A percentile compares a stretch with the other conserved stretches of the same genome.
Evolutionary conservation across 2,113 vertebrate genomes (phyloP).

Genomic region (Chlorocebus sabaeus): DNA sequence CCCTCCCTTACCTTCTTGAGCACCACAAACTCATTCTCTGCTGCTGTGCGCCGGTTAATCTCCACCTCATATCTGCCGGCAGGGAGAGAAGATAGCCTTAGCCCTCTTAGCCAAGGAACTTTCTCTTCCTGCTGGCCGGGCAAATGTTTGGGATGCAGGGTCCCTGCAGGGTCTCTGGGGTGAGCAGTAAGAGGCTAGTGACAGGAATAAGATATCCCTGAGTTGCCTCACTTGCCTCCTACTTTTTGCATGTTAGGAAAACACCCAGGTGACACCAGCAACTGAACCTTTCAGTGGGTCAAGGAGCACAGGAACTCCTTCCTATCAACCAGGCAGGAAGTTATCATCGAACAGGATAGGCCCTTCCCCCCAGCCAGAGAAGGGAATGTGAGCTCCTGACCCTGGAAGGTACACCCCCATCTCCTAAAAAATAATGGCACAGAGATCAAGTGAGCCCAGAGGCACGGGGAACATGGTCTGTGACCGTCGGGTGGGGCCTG

Average conservation of each 20-base stretch:
- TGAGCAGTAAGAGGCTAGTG: not conserved
- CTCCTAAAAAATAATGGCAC: not conserved
- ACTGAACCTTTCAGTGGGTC: not conserved
- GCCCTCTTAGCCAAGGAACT: not conserved
- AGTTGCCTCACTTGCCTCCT: not conserved
- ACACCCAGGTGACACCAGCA: not conserved
- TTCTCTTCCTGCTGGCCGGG: not conserved
- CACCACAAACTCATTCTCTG: constrained; percentile 90
- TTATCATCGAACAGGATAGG: not conserved
- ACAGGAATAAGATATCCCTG: not conserved
- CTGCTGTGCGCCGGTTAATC: constrained; percentile 84
- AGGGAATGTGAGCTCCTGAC: not conserved
- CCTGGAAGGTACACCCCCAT: not conserved
- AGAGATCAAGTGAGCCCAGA: not conserved
- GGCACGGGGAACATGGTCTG: not conserved
- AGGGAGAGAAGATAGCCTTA: not conserved
- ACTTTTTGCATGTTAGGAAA: not conserved
- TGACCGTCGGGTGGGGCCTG: accelerated
- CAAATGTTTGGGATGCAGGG: not conserved
- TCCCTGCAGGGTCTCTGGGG: not conserved
- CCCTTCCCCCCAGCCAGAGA: not conserved
- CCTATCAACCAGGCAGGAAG: not conserved
- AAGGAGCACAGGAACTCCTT: not conserved
- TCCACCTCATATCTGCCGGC: constrained; percentile 87
- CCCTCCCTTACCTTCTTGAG: constrained; percentile 87